Conservation (phyloP, 2,888 invertebrate genomes). For the Elaeidobius kamerunicus region DNA sequence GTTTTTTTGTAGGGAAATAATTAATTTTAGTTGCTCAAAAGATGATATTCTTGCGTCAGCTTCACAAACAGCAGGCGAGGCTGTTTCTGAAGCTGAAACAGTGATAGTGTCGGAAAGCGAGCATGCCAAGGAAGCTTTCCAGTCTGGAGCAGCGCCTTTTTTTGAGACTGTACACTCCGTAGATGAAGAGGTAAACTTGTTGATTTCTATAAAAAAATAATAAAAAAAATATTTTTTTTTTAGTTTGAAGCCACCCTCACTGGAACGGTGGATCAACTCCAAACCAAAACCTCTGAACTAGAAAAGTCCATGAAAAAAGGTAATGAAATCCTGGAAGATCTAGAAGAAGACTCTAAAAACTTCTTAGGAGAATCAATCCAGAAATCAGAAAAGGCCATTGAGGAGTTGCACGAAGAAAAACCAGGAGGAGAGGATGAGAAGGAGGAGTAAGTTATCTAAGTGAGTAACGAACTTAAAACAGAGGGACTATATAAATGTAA, state of each 20-base stretch:
- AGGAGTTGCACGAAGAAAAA: slow-evolving; percentile 37
- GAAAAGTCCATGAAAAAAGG: slow-evolving; percentile 35
- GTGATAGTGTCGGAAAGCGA: slow-evolving; percentile 44
- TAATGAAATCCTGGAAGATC: slow-evolving; percentile 38
- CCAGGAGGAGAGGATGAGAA: slow-evolving; percentile 38
- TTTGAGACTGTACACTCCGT: slow-evolving; percentile 35
- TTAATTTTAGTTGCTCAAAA: slow-evolving; percentile 18
- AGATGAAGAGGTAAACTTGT: slow-evolving; percentile 25
- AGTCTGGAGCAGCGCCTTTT: slow-evolving; percentile 28
- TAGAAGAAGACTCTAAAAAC: slow-evolving; percentile 38
- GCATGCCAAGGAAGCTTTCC: slow-evolving; percentile 32
- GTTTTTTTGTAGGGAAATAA: too few species aligned
- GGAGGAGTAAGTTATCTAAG: slow-evolving; percentile 27
- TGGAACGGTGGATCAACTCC: slow-evolving; percentile 1
- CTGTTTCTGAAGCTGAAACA: slow-evolving; percentile 46
- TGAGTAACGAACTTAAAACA: slow-evolving; percentile 21
- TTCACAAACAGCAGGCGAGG: slow-evolving; percentile 42
- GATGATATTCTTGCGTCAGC: slow-evolving; percentile 13
- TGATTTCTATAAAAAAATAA: background rate
- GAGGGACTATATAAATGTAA: background rate
- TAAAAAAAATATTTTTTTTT: background rate
- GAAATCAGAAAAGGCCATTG: slow-evolving; percentile 36
- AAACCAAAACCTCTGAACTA: slow-evolving; percentile 12
- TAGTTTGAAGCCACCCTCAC: slow-evolving; percentile 10
- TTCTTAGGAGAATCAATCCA: slow-evolving; percentile 39